phyloP scores from a whole-genome alignment of 2,113 vertebrate species.

The Gasterosteus nipponicus region DNA sequence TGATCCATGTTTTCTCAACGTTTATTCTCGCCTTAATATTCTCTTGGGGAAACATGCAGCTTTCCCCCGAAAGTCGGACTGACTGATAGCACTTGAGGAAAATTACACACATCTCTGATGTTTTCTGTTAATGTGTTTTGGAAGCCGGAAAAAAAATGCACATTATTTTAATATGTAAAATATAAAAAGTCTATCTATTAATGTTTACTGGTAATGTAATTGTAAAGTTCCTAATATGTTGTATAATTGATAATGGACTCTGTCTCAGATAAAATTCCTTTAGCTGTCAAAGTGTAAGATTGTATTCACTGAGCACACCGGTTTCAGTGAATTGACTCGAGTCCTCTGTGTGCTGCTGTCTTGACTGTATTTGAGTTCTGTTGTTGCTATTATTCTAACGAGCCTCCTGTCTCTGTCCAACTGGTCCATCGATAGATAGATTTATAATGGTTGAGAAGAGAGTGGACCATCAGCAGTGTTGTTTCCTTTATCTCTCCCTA shows the following conservation, averaged over 20 bases:
- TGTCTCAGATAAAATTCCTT: constrained; percentile 58
- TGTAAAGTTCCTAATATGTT: constrained; percentile 80
- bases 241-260: constrained; percentile 69
- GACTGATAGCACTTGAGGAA: constrained; percentile 69
- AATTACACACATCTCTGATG: constrained; percentile 44
- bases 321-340: constrained; percentile 36
- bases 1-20: constrained; percentile 13
- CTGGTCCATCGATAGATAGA: constrained; percentile 72
- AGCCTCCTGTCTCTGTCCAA: constrained; percentile 62
- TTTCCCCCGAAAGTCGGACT: constrained; percentile 31
- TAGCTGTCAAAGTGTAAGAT: constrained; percentile 76
- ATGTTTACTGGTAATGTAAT: constrained; percentile 81
- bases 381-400: constrained; percentile 75
- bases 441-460: constrained; percentile 59
- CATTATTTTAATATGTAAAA: constrained; percentile 84
- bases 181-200: constrained; percentile 83
- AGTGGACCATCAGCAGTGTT: constrained; percentile 58
- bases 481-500: constrained; percentile 62
- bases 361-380: constrained; percentile 67
- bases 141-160: constrained; percentile 68
- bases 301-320: constrained; percentile 70
- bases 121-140: constrained; percentile 54
- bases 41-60: constrained; percentile 60
- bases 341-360: constrained; percentile 59
- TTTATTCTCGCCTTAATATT: constrained; percentile 46